phyloP scores from a whole-genome alignment of 92 coral and sea anemone genomes.

The Porites rus region DNA sequence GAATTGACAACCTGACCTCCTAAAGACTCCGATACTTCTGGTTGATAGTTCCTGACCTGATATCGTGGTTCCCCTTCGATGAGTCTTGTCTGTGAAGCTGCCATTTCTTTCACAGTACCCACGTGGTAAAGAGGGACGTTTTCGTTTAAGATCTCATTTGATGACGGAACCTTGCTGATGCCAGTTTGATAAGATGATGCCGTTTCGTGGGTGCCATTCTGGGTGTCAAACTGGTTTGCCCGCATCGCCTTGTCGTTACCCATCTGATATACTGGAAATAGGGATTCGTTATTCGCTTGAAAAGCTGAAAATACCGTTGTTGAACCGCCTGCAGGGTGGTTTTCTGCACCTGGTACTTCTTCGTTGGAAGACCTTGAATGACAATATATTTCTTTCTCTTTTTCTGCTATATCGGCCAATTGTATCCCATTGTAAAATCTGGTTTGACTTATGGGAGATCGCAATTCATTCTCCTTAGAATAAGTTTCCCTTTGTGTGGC shows the following conservation, averaged over 20 bases:
- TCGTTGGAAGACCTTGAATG: not conserved
- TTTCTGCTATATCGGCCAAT: not conserved
- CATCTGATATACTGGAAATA: not conserved
- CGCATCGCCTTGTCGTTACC: not conserved
- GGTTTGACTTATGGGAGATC: not conserved
- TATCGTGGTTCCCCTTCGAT: not conserved
- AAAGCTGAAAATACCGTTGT: not conserved
- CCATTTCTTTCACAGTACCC: not conserved
- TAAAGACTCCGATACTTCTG: not conserved
- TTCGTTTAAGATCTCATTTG: not conserved
- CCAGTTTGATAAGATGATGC: not conserved
- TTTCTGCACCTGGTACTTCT: not conserved
- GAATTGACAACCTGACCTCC: not conserved
- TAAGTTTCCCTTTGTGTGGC: not conserved
- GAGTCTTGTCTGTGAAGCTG: not conserved
- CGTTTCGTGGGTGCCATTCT: not conserved
- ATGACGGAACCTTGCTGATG: not conserved
- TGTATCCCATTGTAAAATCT: not conserved
- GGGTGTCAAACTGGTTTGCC: constrained; percentile 1
- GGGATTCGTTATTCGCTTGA: not conserved
- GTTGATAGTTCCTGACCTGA: not conserved
- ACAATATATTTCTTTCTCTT: not conserved
- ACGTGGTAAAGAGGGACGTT: constrained; percentile 26
- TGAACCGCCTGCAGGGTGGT: not conserved
- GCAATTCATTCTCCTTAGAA: not conserved